Base-by-base conservation (phyloP, 2,797 vertebrate genomes). In the Halcyon badia region DNA sequence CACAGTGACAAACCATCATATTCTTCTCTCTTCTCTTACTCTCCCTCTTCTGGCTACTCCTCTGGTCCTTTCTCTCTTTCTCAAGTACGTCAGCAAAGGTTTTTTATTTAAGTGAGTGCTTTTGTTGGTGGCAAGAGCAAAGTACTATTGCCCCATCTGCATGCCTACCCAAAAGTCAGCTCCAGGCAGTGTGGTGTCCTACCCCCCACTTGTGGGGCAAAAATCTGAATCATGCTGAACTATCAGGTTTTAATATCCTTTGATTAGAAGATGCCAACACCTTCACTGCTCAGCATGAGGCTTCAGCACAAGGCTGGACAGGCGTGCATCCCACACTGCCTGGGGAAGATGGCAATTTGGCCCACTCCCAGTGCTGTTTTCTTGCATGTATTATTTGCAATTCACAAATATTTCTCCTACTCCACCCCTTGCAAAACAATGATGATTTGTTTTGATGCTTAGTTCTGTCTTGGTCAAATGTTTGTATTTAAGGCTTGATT, bases 401-500 rank as follows among this genome's bases (percentile, higher is more conserved):
- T 92, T 86, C 54, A 62, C 64, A 62, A 71, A 30, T 82, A 30
- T n/a, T 91, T 83, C 54, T 88, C 12, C 46, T 65, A 16, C 51
- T 87, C 9, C 2, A 26, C 57, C 24, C 57, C 6, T 7, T 39
- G 28, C 11, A 71, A 70, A 75, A 79, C 52, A 66, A 68, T 48
- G 28, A 14, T 84, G 54, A 17, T 90, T 83, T 58, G 18, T 72
- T 82, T 66, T 65, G 13, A 5, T 58, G 42, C 33, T 82, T 92
- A 62, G 33, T 88, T 62, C 13, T 72, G 37, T 73, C 31, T 84
- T 76, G 16, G 41, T 86, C 41, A 60, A 87, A 83, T 66, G 14
- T 75, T 90, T 90, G 24, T 71, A 6, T 90, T 88, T 58, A 68
- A 92, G 80, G 28, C 56, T 83, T 89, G 77, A 82, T 94, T 86